These are phyloP conservation scores for Panzeria rudis DNA, from an alignment of 2,888 invertebrate genomes.

Conservation along the genomic window DNA sequence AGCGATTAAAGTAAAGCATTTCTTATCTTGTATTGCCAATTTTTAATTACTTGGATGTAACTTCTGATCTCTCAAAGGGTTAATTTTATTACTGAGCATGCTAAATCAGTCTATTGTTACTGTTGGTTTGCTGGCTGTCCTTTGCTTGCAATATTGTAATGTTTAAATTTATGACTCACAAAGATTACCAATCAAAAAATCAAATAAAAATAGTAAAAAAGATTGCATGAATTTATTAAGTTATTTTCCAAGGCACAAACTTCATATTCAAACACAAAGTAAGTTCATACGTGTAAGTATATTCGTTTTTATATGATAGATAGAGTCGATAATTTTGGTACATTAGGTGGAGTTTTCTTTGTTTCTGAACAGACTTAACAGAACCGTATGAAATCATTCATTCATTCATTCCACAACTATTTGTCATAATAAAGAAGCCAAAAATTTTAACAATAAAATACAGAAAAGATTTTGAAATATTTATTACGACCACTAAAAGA, in stretches of 20 bases:
- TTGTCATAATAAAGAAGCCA: conserved; percentile 69
- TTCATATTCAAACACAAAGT: neutral
- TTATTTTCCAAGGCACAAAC: conserved; percentile 53
- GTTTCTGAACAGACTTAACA: conserved; percentile 44
- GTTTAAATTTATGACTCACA: conserved; percentile 72
- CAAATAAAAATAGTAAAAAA: conserved; percentile 60
- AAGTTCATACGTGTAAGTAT: neutral
- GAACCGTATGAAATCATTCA: conserved; percentile 52
- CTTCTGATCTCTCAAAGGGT: conserved; percentile 18
- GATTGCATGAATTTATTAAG: conserved; percentile 69
- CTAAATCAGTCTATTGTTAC: conserved; percentile 66
- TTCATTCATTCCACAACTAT: conserved; percentile 62
- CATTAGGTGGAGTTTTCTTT: conserved; percentile 68
- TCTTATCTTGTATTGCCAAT: neutral
- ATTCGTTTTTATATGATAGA: conserved; percentile 42
- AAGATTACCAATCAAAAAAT: conserved; percentile 71
- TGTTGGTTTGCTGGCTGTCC: conserved; percentile 41
- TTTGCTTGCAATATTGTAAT: conserved; percentile 54
- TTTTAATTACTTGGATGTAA: neutral
- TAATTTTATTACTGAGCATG: conserved; percentile 55
- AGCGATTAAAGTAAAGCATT: neutral
- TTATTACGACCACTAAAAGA: conserved; percentile 50
- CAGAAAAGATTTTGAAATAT: conserved; percentile 53
- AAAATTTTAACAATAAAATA: conserved; percentile 46
- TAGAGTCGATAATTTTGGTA: conserved; percentile 60